Evolutionary conservation across 2,888 invertebrate species (phyloP).

Genomic region (Drosophila ustulata): DNA sequence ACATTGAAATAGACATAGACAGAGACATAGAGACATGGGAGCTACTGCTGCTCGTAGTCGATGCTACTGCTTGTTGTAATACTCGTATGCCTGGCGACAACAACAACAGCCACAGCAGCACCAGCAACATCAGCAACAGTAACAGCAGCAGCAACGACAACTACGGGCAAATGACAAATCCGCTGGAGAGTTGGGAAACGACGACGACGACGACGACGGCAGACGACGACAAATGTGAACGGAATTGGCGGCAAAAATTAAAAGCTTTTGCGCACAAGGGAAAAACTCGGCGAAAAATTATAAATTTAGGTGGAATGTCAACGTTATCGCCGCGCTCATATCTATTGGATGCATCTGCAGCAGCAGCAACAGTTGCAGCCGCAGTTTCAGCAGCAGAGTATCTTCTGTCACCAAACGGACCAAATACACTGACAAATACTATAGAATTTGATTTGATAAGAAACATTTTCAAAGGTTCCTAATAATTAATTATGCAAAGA

Average conservation of each 20-base stretch:
- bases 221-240: constrained; percentile 55
- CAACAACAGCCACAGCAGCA: constrained; percentile 23
- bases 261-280: constrained; percentile 74
- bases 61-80: constrained; percentile 49
- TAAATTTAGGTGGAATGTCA: constrained; percentile 82
- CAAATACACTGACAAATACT: constrained; percentile 14
- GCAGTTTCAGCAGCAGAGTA: constrained; percentile 9
- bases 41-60: constrained; percentile 19
- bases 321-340: constrained; percentile 76
- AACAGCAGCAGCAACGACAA: neutral
- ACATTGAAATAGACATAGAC: constrained; percentile 41
- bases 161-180: constrained; percentile 62
- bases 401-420: constrained; percentile 28
- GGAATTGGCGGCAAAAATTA: constrained; percentile 80
- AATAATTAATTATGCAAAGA: neutral
- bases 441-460: neutral
- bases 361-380: constrained; percentile 26
- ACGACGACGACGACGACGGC: constrained; percentile 12
- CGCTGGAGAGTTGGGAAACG: constrained; percentile 45
- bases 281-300: constrained; percentile 74
- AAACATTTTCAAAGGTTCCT: no score
- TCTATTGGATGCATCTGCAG: constrained; percentile 71
- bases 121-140: neutral
- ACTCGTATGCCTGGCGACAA: constrained; percentile 29
- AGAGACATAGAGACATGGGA: constrained; percentile 27